Evolutionary conservation across 2,888 invertebrate genomes (phyloP), one percentile per base, ranked within the genome.

Genomic region (Thecocarcelia acutangulata): DNA sequence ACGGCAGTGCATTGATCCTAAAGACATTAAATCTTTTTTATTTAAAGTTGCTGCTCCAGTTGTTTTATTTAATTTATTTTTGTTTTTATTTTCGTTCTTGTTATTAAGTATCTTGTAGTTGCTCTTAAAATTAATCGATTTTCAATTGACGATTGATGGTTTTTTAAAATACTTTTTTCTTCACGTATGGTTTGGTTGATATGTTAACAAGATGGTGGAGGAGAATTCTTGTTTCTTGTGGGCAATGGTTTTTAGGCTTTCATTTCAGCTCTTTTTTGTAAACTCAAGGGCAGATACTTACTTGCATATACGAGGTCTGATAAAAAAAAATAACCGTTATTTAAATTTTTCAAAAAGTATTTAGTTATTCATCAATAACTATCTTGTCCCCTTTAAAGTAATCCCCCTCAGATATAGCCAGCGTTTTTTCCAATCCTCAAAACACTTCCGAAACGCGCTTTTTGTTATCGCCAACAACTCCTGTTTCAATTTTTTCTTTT

Each of bases 101-200:
- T 21, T 66, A 40, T 19, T 73, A 8, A 44, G 19, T n/a, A 40
- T 56, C n/a, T 46, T 6, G 19, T 24, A 48, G 17, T 58, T 21
- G 28, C 48, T 42, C 42, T 8, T 15, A 68, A 68, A 74, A 63
- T 74, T 48, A 68, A 79, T 73, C 40, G 73, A 48, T 63, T 79
- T 74, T 73, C 61, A 79, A 79, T 79, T 74, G 48, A 68, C 63
- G 46, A 70, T 69, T 77, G 63, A 72, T 72, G 63, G 19, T 11
- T 50, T 50, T 24, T 64, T 11, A 56, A 59, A 13, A 33, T 37
- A 15, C 37, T 75, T 52, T 46, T 50, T 50, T 11, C 9, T 44
- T 9, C 13, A 3, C 19, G 3, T 17, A n/a, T 72, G 24, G n/a
- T 24, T 40, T 9, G 52, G 13, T 72, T 42, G 28, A 52, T 17